Base-by-base conservation (phyloP, 1,140 invertebrate genomes). In the Aplysia californica region DNA sequence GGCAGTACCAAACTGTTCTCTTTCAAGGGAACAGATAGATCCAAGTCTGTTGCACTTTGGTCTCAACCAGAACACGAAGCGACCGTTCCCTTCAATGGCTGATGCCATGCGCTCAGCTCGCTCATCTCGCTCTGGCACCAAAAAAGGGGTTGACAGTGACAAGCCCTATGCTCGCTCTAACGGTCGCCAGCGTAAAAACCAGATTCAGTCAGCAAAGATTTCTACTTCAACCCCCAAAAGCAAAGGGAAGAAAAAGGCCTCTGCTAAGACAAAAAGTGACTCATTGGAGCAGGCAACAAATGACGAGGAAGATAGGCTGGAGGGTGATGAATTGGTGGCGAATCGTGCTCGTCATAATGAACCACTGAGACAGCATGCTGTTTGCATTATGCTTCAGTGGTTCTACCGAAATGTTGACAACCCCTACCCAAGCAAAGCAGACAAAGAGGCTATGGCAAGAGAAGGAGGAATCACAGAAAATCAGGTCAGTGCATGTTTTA, bases 381-480 rank as follows among this genome's bases (percentile, higher is more conserved):
- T 86, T 1, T 35, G 72, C 36, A 79, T 87, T 15, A 87, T 89
- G 87, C 80, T 79, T 29, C 68, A 79, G 20, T 89, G 87, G 87
- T 89, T 84, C 66, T 75, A 84, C 2, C 33, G 75, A 20, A 76
- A 89, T 58, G 50, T 78, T 29, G 82, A 86, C 33, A 87, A 86
- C 77, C 87, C 87, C 4, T 89, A 89, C 78, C 87, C 87, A 44
- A 81, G 69, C 1, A 84, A 84, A 68, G 82, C 80, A 1, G 85
- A 89, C 29, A 87, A 87, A 64, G 84, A 86, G 65, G 36, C 70
- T 2, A 80, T 89, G 77, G 87, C 87, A 0, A 79, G 67, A 33
- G 64, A 81, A 31, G 87, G 87, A 44, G 81, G 85, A 41, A 85
- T 89, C 36, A 84, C 80, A 33, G 76, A 86, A 0, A 81, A 82